phyloP scores from a whole-genome alignment of 2,888 invertebrate genomes.

The Phortica okadai region DNA sequence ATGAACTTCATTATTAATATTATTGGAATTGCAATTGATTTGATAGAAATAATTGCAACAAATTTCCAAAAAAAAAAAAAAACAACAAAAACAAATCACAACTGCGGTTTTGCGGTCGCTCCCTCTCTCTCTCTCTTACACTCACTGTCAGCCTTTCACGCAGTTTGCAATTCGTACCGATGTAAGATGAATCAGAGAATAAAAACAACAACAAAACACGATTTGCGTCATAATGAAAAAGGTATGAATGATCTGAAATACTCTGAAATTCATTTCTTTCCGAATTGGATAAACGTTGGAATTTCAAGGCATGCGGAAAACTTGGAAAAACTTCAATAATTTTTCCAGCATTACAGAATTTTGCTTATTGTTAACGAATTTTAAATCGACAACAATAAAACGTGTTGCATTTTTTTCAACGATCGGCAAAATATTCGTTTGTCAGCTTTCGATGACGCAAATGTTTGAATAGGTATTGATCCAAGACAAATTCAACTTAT shows the following conservation, averaged over 20 bases:
- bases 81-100: neutral
- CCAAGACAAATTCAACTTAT: neutral
- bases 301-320: no score
- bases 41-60: neutral
- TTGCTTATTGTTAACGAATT: no score
- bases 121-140: neutral
- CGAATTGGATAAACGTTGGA: no score
- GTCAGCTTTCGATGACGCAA: neutral
- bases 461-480: neutral
- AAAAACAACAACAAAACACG: neutral
- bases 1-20: neutral
- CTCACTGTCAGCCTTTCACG: no score
- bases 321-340: no score
- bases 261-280: no score
- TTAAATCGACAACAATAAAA: no score
- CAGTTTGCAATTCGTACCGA: no score
- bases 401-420: no score
- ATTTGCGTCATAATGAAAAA: neutral
- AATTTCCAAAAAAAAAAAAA: neutral
- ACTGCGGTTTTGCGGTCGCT: neutral
- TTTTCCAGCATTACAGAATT: no score
- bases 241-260: neutral
- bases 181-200: neutral
- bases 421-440: neutral
- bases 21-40: constrained; percentile 7